Percentiles rank a stretch among this genome's conserved stretches.
phyloP scores from a whole-genome alignment of 2,888 invertebrate genomes.

The Drosophila anomelani region DNA sequence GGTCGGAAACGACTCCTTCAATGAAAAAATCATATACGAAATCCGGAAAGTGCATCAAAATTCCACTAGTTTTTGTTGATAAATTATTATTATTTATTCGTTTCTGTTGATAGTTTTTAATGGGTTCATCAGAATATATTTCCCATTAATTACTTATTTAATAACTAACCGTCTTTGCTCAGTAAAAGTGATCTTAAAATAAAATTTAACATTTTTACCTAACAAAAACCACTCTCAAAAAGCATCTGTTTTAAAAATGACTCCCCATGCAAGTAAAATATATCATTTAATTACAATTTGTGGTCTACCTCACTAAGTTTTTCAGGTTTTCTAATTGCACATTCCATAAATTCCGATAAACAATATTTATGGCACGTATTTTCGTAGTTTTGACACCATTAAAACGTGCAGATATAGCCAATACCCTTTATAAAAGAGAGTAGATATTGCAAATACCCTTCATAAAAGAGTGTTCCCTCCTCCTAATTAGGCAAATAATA shows the following conservation, averaged over 20 bases:
- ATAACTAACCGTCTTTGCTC: too few relatives aligned
- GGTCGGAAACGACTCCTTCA: too few relatives aligned
- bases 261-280: not conserved
- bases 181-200: too few relatives aligned
- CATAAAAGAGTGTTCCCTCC: conserved; percentile 1
- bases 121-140: not conserved
- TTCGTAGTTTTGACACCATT: not conserved
- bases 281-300: not conserved
- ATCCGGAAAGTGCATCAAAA: too few relatives aligned
- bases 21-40: too few relatives aligned
- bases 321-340: not conserved
- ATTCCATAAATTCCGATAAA: not conserved
- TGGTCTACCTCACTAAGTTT: not conserved
- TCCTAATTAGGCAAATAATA: conserved; percentile 6
- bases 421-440: not conserved
- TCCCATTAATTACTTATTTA: not conserved
- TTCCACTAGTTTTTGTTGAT: too few relatives aligned
- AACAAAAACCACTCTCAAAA: not conserved
- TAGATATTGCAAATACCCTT: not conserved
- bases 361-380: not conserved
- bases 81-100: too few relatives aligned
- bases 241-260: not conserved
- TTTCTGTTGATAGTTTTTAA: too few relatives aligned
- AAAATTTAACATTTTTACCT: not conserved
- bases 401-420: not conserved